phyloP scores from a whole-genome alignment of 2,888 invertebrate genomes.

The Panopea generosa region DNA sequence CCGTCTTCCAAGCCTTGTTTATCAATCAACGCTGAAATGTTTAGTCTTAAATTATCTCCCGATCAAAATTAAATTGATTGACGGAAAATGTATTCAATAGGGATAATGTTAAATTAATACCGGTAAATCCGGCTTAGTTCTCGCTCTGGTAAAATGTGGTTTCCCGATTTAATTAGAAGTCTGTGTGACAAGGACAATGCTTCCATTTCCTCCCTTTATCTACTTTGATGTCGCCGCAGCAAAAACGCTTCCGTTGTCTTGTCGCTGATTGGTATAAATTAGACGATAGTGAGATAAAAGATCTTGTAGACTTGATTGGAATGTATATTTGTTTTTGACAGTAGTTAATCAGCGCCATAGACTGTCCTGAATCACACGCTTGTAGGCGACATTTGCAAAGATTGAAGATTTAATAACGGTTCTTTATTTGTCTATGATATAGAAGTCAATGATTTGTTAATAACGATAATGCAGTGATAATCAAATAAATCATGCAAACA shows the following conservation, averaged over 20 bases:
- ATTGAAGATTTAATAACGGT: too few relatives aligned
- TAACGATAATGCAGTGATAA: too few relatives aligned
- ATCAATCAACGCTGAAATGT: constrained; percentile 47
- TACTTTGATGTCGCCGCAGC: constrained; percentile 44
- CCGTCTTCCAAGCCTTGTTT: constrained; percentile 24
- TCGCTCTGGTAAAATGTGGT: constrained; percentile 51
- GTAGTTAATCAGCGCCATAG: neutral
- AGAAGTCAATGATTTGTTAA: too few relatives aligned
- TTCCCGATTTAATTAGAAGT: constrained; percentile 60
- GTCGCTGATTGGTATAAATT: constrained; percentile 41
- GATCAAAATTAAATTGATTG: constrained; percentile 67
- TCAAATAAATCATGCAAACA: too few relatives aligned
- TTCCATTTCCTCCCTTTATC: constrained; percentile 57
- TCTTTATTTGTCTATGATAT: too few relatives aligned
- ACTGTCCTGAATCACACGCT: neutral
- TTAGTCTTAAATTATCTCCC: constrained; percentile 59
- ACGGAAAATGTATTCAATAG: constrained; percentile 64
- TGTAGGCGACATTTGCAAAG: too few relatives aligned
- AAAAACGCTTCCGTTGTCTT: constrained; percentile 16
- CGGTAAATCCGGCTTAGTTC: constrained; percentile 61
- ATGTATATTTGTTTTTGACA: constrained; percentile 5
- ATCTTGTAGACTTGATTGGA: too few relatives aligned
- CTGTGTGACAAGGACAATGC: constrained; percentile 31
- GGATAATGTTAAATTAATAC: constrained; percentile 60
- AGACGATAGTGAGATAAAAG: too few relatives aligned